phyloP scores from a whole-genome alignment of 2,113 vertebrate genomes.

The Sylvietta virens region DNA sequence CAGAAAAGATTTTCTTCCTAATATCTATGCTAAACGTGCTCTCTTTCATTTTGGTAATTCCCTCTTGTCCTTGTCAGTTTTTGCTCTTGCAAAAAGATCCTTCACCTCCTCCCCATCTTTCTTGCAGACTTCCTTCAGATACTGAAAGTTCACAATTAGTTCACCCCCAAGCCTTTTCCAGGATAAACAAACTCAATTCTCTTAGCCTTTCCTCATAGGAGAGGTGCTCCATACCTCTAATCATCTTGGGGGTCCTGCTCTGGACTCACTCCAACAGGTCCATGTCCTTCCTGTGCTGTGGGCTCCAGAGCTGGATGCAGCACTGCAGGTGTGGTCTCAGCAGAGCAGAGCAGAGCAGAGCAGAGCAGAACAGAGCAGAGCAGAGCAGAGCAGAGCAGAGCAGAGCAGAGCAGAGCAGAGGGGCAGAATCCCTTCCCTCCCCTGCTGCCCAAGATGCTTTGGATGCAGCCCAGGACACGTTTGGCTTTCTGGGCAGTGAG shows the following conservation, averaged over 20 bases:
- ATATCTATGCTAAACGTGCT: not conserved
- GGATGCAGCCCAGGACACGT: not conserved
- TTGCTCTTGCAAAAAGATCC: not conserved
- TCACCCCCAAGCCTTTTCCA: not conserved
- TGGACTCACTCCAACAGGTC: not conserved
- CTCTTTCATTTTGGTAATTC: not conserved
- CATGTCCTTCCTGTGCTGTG: not conserved
- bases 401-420: not conserved
- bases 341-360: rapidly evolving
- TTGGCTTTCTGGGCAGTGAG: not conserved
- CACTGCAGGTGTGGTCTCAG: rapidly evolving
- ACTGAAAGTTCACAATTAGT: not conserved
- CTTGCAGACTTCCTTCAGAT: not conserved
- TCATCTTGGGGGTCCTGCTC: not conserved
- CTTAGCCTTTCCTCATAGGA: not conserved
- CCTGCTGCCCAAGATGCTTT: rapidly evolving
- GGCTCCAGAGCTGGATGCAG: not conserved
- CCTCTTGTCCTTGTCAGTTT: not conserved
- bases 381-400: no score
- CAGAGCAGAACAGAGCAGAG: no score
- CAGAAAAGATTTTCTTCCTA: not conserved
- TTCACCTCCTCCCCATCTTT: not conserved
- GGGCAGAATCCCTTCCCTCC: not conserved
- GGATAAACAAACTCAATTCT: not conserved
- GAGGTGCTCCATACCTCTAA: not conserved